A percentile compares a stretch with the other conserved stretches of the same genome.
These are phyloP conservation scores for Euura saliciscinereae DNA, from an alignment of 1,140 invertebrate genomes.

Conservation along the genomic window DNA sequence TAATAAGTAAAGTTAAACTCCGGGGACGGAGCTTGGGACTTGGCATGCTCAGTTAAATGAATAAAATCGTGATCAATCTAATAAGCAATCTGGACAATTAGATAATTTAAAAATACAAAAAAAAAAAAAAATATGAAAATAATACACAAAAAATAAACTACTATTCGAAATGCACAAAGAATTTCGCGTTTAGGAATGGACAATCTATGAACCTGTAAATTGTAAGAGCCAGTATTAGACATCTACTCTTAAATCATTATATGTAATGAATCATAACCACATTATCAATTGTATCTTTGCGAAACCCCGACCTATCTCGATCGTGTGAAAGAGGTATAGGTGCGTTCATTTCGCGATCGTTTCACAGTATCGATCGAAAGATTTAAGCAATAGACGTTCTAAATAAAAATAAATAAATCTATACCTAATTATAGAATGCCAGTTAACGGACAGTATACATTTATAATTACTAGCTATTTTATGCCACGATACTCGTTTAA, in stretches of 20 bases:
- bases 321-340: not conserved
- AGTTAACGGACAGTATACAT: constrained; percentile 1
- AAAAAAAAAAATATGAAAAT: constrained; percentile 26
- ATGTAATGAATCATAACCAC: not conserved
- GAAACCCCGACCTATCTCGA: not conserved
- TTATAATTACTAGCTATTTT: not conserved
- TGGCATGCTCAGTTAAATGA: constrained; percentile 62
- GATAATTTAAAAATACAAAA: constrained; percentile 26
- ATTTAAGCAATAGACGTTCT: constrained; percentile 9
- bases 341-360: not conserved
- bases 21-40: constrained; percentile 60
- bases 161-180: constrained; percentile 52
- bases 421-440: not conserved
- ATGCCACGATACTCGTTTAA: not conserved
- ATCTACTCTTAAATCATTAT: constrained; percentile 21
- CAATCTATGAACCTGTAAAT: constrained; percentile 52
- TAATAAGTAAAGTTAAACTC: constrained; percentile 52
- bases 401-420: not conserved
- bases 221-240: constrained; percentile 55
- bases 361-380: constrained; percentile 15
- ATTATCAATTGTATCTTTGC: not conserved
- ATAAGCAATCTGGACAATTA: constrained; percentile 26
- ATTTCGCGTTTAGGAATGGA: constrained; percentile 61
- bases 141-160: constrained; percentile 17
- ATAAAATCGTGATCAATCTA: constrained; percentile 48